Percentiles rank a stretch among this genome's conserved stretches.
Conservation (phyloP, 2,888 invertebrate genomes). For the Oegoconia quadripuncta region DNA sequence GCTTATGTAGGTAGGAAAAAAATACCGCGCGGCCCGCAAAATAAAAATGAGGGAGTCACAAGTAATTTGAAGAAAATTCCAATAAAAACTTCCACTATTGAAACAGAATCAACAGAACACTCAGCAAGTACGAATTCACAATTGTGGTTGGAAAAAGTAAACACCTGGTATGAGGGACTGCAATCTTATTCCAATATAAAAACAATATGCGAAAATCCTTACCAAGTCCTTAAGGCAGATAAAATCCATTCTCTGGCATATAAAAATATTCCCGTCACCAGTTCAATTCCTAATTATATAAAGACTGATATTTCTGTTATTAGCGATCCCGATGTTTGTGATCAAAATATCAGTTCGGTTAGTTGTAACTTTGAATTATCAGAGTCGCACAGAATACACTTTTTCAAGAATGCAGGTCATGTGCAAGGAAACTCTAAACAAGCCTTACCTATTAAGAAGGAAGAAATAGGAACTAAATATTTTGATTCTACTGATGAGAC, state of each 20-base stretch:
- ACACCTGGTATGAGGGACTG: constrained; percentile 41
- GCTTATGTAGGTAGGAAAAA: constrained; percentile 4
- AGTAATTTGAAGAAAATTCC: neutral
- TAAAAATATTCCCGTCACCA: too few species aligned
- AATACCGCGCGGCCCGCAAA: constrained; percentile 36
- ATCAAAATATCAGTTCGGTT: too few species aligned
- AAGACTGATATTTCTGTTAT: too few species aligned
- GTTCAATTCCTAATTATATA: too few species aligned
- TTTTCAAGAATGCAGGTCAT: too few species aligned
- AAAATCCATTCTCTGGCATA: neutral
- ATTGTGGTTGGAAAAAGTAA: constrained; percentile 28
- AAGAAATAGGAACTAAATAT: too few species aligned
- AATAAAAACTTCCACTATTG: neutral
- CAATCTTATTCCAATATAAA: constrained; percentile 4
- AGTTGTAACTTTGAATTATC: too few species aligned
- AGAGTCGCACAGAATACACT: too few species aligned
- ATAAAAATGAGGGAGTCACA: neutral
- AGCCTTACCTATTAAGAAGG: too few species aligned
- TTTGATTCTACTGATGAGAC: too few species aligned
- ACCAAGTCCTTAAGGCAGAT: neutral
- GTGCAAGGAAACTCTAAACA: neutral
- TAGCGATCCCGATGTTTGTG: too few species aligned
- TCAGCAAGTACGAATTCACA: constrained; percentile 3
- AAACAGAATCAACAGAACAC: constrained; percentile 8
- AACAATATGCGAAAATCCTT: neutral